Base-by-base conservation (phyloP, 2,888 invertebrate genomes). In the Campoplex capitator region DNA sequence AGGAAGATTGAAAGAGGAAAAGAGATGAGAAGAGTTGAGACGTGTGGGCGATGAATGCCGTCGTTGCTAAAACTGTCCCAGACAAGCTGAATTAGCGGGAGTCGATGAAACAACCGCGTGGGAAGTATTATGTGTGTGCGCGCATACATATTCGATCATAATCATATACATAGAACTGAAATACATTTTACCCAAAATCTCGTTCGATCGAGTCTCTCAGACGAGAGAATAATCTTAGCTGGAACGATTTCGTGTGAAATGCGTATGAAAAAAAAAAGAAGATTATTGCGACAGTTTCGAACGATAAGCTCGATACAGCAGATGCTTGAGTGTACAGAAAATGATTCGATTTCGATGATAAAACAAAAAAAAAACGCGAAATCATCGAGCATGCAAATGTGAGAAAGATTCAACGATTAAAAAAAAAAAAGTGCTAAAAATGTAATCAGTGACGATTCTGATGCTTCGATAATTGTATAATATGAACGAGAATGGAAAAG, bases 61-160 rank as follows among this genome's bases (percentile, higher is more conserved):
- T 8, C 77, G 84, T 56, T 48, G 84, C 84, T 84, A 86, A 84
- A 86, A 86, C 67, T 54, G 86, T 86, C 86, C 77, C 86, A 81
- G 86, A 86, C 84, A 78, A 78, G 78, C 68, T 73, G 81, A 84
- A 84, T 86, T 84, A 81, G 68, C 80, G 42, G 70, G 80, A 42
- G 81, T 77, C 58, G 84, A 84, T 81, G 74, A 84, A 77, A 78
- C 77, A 76, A 77, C 68, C 73, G 73, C 71, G 70, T 76, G 56
- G 38, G 32, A 62, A 58, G 67, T 67, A 56, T 56, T 54, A 75
- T n/a, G 32, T 51, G 35, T 35, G 42, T n/a, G 48, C 18, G 32
- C 16, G 32, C 16, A 28, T 54, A 9, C 74, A 65, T 23, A 45
- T 51, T 42, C 51, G 38, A 35, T 23, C 38, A 23, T 23, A 23